Base-by-base conservation (phyloP, 2,113 vertebrate genomes). In the Sinocyclocheilus anophthalmus region DNA sequence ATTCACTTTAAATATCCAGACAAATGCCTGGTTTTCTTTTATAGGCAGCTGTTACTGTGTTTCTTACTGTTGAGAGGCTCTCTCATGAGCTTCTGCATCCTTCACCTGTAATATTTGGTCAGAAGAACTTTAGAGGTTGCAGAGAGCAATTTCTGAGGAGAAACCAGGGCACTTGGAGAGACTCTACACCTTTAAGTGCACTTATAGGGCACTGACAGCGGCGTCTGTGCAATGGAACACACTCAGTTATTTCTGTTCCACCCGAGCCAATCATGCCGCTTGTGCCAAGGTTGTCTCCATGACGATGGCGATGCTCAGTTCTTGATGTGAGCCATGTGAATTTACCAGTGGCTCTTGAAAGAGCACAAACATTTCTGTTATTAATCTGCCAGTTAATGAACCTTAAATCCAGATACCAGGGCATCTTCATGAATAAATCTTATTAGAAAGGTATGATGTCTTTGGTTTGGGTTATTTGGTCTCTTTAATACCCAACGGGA, bases 271-370 rank as follows among this genome's bases (percentile, higher is more conserved):
- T 86, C 57, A 37, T 5, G 26, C 11, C 13, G 24, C 77, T 30
- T 24, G 85, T 53, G 39, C 39, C 89, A 87, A 85, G 76, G 84
- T 84, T 87, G 87, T 89, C 87, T 84, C 87, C 85, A 76, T 85
- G 83, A 87, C 30, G 76, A 90, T 77, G n/a, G 5, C 14, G 50
- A 89, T 79, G 78, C 81, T 78, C 18, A 37, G 1, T 57, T 67
- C 84, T 81, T 61, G 24, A 67, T 4, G 14, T 13, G 0, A 69
- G 26, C 4, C n/a, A 45, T 45, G n/a, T 45, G 75, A 67, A 76
- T 85, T 50, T 76, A 7, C 57, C 37, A 81, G 45, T 37, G 45
- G 45, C 77, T 81, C 65, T 69, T 26, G 12, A 77, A 78, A 37
- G 12, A 50, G 50, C 37, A 48, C 57, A 70, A 73, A 79, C 72